phyloP scores from a whole-genome alignment of 2,888 invertebrate genomes.

The Acronicta aceris region DNA sequence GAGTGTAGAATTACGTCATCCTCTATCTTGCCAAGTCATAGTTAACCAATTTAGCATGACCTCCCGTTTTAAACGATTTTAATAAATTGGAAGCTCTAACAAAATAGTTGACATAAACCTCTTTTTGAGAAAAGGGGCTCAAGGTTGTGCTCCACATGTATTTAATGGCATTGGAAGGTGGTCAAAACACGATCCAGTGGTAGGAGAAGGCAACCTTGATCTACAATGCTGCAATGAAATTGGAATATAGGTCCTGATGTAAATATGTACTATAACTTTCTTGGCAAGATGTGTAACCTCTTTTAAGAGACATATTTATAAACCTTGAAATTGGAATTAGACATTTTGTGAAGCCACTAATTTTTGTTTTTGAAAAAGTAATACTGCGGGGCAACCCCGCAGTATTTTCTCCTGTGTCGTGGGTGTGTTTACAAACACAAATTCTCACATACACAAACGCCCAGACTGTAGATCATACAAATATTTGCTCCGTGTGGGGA shows the following conservation, averaged over 20 bases:
- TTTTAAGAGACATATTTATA: not conserved
- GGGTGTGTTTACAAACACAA: no score
- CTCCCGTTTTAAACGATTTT: slow-evolving; percentile 39
- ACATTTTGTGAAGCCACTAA: no score
- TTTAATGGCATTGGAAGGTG: slow-evolving; percentile 57
- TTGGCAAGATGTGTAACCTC: slow-evolving; percentile 18
- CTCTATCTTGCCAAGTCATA: slow-evolving; percentile 68
- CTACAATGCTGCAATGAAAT: slow-evolving; percentile 21
- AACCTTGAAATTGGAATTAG: no score
- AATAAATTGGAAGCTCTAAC: slow-evolving; percentile 44
- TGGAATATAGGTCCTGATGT: slow-evolving; percentile 10
- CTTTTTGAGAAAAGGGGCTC: slow-evolving; percentile 63
- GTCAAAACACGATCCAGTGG: slow-evolving; percentile 38
- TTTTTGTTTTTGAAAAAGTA: no score
- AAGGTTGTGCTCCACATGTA: slow-evolving; percentile 64
- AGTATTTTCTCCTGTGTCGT: no score
- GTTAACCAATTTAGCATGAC: slow-evolving; percentile 60
- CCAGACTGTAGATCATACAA: no score
- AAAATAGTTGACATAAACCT: slow-evolving; percentile 55
- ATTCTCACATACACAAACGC: no score
- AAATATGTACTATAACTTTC: slow-evolving; percentile 6
- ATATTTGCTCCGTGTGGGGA: no score
- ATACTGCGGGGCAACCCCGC: no score
- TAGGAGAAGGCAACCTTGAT: slow-evolving; percentile 45
- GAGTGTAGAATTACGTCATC: slow-evolving; percentile 71